Base-by-base conservation (phyloP, 2,797 vertebrate genomes). In the Sebastes goodei region DNA sequence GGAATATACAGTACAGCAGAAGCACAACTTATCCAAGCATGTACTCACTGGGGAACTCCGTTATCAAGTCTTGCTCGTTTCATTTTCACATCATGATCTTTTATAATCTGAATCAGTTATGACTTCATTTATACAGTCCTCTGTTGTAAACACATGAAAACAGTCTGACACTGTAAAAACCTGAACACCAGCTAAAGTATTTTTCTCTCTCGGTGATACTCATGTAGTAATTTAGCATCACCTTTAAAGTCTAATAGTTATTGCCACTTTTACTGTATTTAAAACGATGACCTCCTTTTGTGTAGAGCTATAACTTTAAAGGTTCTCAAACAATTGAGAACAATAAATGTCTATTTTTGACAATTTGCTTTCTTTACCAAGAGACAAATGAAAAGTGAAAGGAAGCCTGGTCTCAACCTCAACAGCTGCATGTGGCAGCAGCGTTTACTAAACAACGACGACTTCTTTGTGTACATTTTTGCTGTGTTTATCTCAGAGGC, bases 41-140 rank as follows among this genome's bases (percentile, higher is more conserved):
- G 17, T 9, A 29, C 6, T 55, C 27, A 70, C 53, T 5, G 80
- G 80, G 84, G 46, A 83, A 80, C 9, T 74, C 80, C 73, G 4
- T 21, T 9, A 7, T 20, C 12, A 55, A 2, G 10, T 17, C 1
- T 10, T 5, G 17, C 14, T 33, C 0, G 11, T 76, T 80, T 74
- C 65, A 5, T 57, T 83, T 77, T 80, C 66, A 71, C 60, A 53
- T 53, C 10, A 5, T 12, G 10, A 7, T 8, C 49, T 82, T 9
- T 70, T 8, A 1, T 12, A 15, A 5, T 73, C 2, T 65, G 38
- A 74, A 14, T 52, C 27, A 30, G 21, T 25, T 14, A 21, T 5
- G 7, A 25, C 10, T 53, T 0, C 11, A 21, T 29, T 35, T 6
- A 15, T 3, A 17, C 9, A 6, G 12, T 23, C 5, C n/a, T 73